Conservation (phyloP, 2,113 vertebrate species). For the Aix galericulata region DNA sequence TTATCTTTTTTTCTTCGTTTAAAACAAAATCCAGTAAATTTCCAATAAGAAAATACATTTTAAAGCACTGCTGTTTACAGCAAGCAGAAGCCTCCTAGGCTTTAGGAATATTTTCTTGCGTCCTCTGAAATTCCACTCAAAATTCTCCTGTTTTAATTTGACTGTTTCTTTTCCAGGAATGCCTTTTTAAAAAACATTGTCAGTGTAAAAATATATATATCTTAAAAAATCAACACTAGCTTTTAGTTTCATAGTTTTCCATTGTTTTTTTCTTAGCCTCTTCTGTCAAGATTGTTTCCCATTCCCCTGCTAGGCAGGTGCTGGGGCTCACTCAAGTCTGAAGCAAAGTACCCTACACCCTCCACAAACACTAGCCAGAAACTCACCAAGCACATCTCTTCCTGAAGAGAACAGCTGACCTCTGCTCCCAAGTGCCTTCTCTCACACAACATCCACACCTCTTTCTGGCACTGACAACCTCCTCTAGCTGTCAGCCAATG, state of each 20-base stretch:
- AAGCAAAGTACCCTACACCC: neutral
- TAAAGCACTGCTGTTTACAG: neutral
- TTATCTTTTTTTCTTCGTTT: neutral
- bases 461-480: too few species aligned
- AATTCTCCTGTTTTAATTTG: neutral
- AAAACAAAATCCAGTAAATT: neutral
- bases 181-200: neutral
- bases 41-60: neutral
- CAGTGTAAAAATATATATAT: neutral
- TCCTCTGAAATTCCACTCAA: neutral
- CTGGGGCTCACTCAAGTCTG: neutral
- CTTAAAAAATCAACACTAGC: neutral
- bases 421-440: neutral
- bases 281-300: neutral
- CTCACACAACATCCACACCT: neutral
- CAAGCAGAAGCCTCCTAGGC: neutral
- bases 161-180: neutral
- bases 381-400: neutral
- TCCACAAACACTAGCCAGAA: neutral
- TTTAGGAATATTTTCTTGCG: neutral
- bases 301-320: neutral
- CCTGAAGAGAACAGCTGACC: neutral
- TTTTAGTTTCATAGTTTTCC: neutral
- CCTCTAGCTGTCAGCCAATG: too few species aligned
- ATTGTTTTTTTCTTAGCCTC: neutral